Base-by-base conservation (phyloP, 2,113 vertebrate genomes). In the Rhegmatorhina hoffmannsi region DNA sequence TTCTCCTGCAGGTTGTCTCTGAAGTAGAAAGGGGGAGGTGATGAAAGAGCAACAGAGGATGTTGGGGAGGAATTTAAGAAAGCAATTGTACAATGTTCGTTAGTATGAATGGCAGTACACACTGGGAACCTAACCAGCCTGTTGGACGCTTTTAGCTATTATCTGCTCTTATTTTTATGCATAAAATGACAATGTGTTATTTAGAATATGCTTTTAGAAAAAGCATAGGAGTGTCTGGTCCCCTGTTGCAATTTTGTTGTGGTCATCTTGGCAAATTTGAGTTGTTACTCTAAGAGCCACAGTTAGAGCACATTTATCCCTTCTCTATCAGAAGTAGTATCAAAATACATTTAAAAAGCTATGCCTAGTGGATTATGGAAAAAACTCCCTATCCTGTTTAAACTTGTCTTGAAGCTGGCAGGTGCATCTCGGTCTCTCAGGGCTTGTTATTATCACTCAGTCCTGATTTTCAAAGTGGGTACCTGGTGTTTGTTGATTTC, bases 31-130 rank as follows among this genome's bases (percentile, higher is more conserved):
- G 1, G 11, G 17, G 21, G 17, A 84, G 29, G 20, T 85, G 49
- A 31, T 38, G 44, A 8, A 44, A 64, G n/a, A 83, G 43, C n/a
- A 64, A 21, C 67, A 79, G 74, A 46, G 40, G 49, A 33, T 34
- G 12, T 13, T 3, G 7, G 33, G 33, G 55, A 55, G 33, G 38
- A 63, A 31, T 88, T 80, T 47, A 74, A 24, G 83, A 24, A 67
- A 67, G 17, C 47, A 56, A 1, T 5, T 38, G 18, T 23, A 24
- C 15, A 1, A 0, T 1, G 1, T 17, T 83, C 18, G 40, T 70
- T 66, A 3, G 2, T 21, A 3, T 14, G n/a, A 60, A 46, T 46
- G 50, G 12, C 44, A 62, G 23, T 18, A 36, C 10, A 3, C n/a
- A 16, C 23, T 34, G 44, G 9, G 8, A 18, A 40, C 16, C 3